A percentile compares a stretch with the other conserved stretches of the same genome.
These are phyloP conservation scores for Amphipyra berbera DNA, from an alignment of 2,888 invertebrate species.

Conservation along the genomic window DNA sequence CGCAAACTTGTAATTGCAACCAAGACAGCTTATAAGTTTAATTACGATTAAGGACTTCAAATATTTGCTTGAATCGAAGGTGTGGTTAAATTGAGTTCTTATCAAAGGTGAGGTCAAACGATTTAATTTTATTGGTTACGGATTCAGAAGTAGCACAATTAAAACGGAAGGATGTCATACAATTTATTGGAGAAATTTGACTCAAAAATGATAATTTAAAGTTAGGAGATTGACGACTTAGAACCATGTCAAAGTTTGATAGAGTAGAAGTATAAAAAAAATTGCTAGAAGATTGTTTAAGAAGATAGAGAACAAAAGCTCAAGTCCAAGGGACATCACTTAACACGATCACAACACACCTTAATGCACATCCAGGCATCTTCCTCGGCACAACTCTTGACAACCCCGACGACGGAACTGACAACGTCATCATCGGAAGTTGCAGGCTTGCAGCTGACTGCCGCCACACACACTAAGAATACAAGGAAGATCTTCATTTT, in stretches of 20 bases:
- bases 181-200: neutral
- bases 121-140: neutral
- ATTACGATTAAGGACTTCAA: neutral
- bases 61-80: neutral
- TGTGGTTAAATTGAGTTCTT: no score
- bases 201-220: neutral
- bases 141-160: constrained; percentile 10
- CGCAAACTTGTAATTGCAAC: neutral
- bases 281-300: neutral
- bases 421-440: constrained; percentile 89
- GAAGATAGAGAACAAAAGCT: constrained; percentile 7
- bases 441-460: constrained; percentile 84
- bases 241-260: no score
- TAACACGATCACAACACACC: constrained; percentile 88
- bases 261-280: neutral
- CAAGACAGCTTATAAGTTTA: neutral
- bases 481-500: constrained; percentile 85
- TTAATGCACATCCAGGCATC: constrained; percentile 93
- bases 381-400: constrained; percentile 92
- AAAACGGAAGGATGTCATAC: neutral
- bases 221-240: neutral
- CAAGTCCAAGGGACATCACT: constrained; percentile 48
- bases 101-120: no score
- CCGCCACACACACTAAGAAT: constrained; percentile 86
- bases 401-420: constrained; percentile 91